Evolutionary conservation across 2,113 vertebrate species (phyloP), one percentile per base, ranked within the genome.

Genomic region (Aldabrachelys gigantea): DNA sequence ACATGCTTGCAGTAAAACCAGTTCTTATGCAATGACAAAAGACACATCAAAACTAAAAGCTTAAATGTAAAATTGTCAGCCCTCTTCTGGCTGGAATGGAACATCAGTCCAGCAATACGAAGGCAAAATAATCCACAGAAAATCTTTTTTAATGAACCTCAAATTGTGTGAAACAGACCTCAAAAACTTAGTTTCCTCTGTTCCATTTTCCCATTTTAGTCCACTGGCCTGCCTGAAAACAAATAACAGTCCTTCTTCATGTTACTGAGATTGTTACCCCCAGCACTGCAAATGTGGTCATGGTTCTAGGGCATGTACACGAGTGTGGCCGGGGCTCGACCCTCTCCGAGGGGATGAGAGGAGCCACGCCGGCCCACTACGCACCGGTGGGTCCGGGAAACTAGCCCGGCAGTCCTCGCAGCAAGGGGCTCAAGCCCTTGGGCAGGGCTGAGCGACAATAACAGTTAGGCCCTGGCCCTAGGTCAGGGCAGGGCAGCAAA

Each of bases 141-240:
- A n/a, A 35, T 35, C 35, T 69, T 69, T 69, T 69, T 4, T 69
- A n/a, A 69, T 17, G 62, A 69, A n/a, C 62, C 62, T n/a, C 29
- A 19, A 69, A n/a, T n/a, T 17, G 4, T 41, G 49, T 10, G 5
- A 38, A 78, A 49, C 1, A 25, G 31, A n/a, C 41, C 44, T 69
- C 84, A 0, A 65, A 75, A 59, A 1, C 2, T 53, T 80, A 50
- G 3, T 80, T 82, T 90, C 52, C 62, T 76, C 17, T 49, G 1
- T 2, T 91, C 69, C 16, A 27, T 82, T 83, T 59, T 10, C 44
- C 27, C 56, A 29, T 76, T 41, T 75, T 44, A 38, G 10, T 76
- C 38, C 80, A 1, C 2, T 87, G 2, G 1, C 35, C 56, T 82
- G 82, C 12, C 8, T 81, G 0, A 25, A 38, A 10, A 3, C 7